A percentile compares a stretch with the other conserved stretches of the same genome.
phyloP scores from a whole-genome alignment of 2,888 invertebrate species.

The Eristalinus sepulchralis region DNA sequence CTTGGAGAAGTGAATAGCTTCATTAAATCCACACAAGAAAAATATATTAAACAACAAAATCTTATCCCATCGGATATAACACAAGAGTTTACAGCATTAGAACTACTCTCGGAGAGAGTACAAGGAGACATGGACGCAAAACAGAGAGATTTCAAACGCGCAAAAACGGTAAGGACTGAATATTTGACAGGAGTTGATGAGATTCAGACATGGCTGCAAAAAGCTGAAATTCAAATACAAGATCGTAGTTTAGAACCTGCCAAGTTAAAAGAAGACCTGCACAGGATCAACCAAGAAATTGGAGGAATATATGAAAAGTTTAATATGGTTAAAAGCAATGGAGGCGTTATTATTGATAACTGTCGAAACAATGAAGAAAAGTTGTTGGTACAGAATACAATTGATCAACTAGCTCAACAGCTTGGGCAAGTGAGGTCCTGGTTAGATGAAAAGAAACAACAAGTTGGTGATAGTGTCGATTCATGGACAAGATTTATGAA shows the following conservation, averaged over 20 bases:
- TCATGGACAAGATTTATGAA: constrained; percentile 93
- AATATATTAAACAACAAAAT: constrained; percentile 85
- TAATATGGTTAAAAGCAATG: constrained; percentile 89
- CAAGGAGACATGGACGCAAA: constrained; percentile 92
- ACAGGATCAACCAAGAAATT: constrained; percentile 89
- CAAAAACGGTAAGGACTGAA: constrained; percentile 90
- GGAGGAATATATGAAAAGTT: constrained; percentile 87
- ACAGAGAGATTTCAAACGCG: constrained; percentile 92
- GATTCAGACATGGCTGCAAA: constrained; percentile 91
- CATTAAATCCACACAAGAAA: constrained; percentile 83
- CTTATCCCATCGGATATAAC: constrained; percentile 88
- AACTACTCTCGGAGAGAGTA: constrained; percentile 90
- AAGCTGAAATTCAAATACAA: constrained; percentile 91
- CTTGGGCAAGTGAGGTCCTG: constrained; percentile 88
- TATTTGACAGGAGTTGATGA: constrained; percentile 90
- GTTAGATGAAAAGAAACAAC: constrained; percentile 91
- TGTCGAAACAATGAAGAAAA: constrained; percentile 90
- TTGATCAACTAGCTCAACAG: constrained; percentile 89
- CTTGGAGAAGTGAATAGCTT: constrained; percentile 84
- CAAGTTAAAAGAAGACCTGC: constrained; percentile 88
- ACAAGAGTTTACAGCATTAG: constrained; percentile 90
- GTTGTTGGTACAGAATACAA: constrained; percentile 87
- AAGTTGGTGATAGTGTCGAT: constrained; percentile 92
- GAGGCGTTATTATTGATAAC: constrained; percentile 89
- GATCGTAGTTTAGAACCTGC: constrained; percentile 90